A percentile compares a stretch with the other conserved stretches of the same genome.
These are phyloP conservation scores for human DNA, from an alignment of 2,113 vertebrate species.

Conservation along the genomic window DNA sequence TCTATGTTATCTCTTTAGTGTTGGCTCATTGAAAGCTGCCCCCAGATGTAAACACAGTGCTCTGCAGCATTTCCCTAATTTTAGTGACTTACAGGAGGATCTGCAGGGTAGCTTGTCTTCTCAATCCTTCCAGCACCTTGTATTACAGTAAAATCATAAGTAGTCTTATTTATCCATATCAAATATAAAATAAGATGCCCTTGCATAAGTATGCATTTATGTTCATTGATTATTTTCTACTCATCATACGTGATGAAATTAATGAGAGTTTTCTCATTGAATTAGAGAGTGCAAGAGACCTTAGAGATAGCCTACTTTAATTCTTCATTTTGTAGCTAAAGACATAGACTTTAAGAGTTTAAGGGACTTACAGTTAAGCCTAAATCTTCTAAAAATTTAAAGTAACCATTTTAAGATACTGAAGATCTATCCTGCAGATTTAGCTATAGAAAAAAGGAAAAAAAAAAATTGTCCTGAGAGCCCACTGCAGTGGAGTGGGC, in stretches of 20 bases:
- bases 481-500: neutral
- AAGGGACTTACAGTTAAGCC: neutral
- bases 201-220: neutral
- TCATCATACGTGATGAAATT: neutral
- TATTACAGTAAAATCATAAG: neutral
- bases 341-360: neutral
- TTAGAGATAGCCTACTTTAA: neutral
- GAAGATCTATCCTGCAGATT: neutral
- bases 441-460: neutral
- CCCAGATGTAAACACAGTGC: neutral
- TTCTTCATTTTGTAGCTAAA: slow-evolving; percentile 12
- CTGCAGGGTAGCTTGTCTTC: neutral
- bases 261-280: slow-evolving; percentile 30
- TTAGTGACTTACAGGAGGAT: neutral
- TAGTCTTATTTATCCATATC: neutral
- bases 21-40: neutral
- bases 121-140: neutral
- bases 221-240: slow-evolving; percentile 18
- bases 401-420: neutral
- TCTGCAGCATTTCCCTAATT: neutral
- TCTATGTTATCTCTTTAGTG: neutral
- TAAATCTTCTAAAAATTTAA: neutral
- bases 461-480: neutral
- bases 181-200: neutral
- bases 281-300: neutral